Base-by-base conservation (phyloP, 2,888 invertebrate genomes). In the Chloroclystis v-ata region DNA sequence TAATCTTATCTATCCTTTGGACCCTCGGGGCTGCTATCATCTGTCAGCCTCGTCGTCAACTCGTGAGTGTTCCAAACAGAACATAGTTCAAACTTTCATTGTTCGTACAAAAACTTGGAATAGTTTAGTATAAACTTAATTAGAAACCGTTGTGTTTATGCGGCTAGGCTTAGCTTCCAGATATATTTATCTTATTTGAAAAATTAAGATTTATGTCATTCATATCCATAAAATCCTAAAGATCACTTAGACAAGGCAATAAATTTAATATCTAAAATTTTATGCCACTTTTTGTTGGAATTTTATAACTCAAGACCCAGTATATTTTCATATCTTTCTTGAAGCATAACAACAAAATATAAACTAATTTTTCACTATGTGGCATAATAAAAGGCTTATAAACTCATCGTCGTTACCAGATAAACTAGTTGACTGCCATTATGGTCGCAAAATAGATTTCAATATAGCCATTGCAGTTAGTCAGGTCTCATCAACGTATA, bases 401-500 rank as follows among this genome's bases (percentile, higher is more conserved):
- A 10, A 28, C 10, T 35, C 11, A 35, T 35, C 20, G 16, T 35
- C 11, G 32, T 10, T 14, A 33, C 20, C 1, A 35, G 10, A 20
- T 28, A 0, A 42, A 46, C n/a, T 28, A 11, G 33, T 28, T 32
- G 45, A 37, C 24, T 14, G 20, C 37, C 37, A 26, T 44, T 33
- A 14, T 38, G 28, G 16, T 47, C 41, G 20, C 12, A 29, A 41
- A 42, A 14, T 29, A 10, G 33, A 26, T 26, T 44, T 52, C 28
- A 39, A 44, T 44, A 47, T 30, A 43, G 44, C 44, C 35, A 30
- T 20, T 10, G 29, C 24, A 28, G 55, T 49, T 51, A 59, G 64
- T 65, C 66, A 54, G 58, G 67, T 57, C 71, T 73, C 60, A 67
- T 75, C 73, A 74, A 51, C 59, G 60, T 69, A 62, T 28, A 47